A percentile compares a stretch with the other conserved stretches of the same genome.
These are phyloP conservation scores for Hypomecis atomaria DNA, from an alignment of 2,888 invertebrate species.

Conservation along the genomic window DNA sequence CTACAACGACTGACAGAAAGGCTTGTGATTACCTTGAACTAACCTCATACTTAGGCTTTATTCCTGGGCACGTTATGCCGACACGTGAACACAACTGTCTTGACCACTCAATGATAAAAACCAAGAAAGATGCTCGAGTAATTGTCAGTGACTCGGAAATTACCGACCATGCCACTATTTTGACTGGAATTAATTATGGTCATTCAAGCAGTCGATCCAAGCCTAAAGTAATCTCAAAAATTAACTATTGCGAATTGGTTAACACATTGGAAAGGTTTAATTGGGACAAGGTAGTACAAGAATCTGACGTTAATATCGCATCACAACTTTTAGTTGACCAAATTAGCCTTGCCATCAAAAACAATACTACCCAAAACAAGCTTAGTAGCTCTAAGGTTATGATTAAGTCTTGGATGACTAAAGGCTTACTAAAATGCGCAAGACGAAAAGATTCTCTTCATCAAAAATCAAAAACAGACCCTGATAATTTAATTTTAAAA, in stretches of 20 bases:
- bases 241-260: neutral
- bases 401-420: conserved; percentile 16
- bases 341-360: neutral
- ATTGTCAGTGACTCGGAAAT: conserved; percentile 10
- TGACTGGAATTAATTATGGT: conserved; percentile 8
- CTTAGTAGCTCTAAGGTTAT: conserved; percentile 5
- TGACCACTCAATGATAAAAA: conserved; percentile 9
- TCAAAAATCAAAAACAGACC: neutral
- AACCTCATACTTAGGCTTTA: conserved; percentile 15
- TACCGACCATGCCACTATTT: conserved; percentile 19
- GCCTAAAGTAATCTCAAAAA: neutral
- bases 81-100: conserved; percentile 8
- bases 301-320: conserved; percentile 5
- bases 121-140: neutral
- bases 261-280: neutral
- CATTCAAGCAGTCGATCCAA: neutral
- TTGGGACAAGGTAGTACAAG: neutral
- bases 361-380: neutral
- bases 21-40: conserved; percentile 16
- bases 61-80: conserved; percentile 11
- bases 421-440: conserved; percentile 8
- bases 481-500: neutral
- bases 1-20: conserved; percentile 8
- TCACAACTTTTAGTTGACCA: neutral
- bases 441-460: conserved; percentile 12